These are phyloP conservation scores for Carassius gibelio DNA, from an alignment of 2,113 vertebrate genomes.

Conservation along the genomic window DNA sequence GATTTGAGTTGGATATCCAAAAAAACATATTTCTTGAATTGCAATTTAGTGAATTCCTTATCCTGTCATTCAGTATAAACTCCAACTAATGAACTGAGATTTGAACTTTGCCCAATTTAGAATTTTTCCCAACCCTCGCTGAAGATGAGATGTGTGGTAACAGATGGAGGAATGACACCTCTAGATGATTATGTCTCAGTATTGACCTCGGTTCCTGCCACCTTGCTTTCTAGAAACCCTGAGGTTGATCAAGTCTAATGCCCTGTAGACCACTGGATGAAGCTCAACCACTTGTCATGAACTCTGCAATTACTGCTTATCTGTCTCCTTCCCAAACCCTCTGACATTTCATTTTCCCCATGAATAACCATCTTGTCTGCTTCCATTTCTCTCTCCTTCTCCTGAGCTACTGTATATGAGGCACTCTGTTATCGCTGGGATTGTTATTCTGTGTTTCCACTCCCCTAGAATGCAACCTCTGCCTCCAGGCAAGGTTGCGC, in stretches of 20 bases:
- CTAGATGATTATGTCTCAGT: neutral
- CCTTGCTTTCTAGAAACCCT: neutral
- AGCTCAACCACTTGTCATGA: conserved; percentile 36
- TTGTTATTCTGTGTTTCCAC: conserved; percentile 17
- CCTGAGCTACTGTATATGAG: conserved; percentile 6
- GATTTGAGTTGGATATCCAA: neutral
- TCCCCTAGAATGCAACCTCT: conserved; percentile 31
- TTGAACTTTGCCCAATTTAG: neutral
- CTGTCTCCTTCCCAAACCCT: conserved; percentile 37
- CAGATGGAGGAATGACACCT: conserved; percentile 8
- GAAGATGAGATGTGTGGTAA: neutral
- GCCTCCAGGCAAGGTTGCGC: conserved; percentile 17
- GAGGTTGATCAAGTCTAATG: conserved; percentile 38
- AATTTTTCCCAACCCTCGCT: neutral
- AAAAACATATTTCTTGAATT: neutral
- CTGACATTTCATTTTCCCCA: conserved; percentile 48
- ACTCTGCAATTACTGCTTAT: conserved; percentile 26
- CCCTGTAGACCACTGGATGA: conserved; percentile 12
- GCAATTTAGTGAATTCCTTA: neutral
- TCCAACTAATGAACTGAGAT: neutral
- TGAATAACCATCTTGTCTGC: conserved; percentile 40
- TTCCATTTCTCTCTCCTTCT: conserved; percentile 14
- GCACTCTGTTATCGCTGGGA: conserved; percentile 38
- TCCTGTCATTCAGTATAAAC: neutral
- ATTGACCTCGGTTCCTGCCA: conserved; percentile 11